phyloP scores from a whole-genome alignment of 1,140 invertebrate species.

The Drosophila bipectinata region DNA sequence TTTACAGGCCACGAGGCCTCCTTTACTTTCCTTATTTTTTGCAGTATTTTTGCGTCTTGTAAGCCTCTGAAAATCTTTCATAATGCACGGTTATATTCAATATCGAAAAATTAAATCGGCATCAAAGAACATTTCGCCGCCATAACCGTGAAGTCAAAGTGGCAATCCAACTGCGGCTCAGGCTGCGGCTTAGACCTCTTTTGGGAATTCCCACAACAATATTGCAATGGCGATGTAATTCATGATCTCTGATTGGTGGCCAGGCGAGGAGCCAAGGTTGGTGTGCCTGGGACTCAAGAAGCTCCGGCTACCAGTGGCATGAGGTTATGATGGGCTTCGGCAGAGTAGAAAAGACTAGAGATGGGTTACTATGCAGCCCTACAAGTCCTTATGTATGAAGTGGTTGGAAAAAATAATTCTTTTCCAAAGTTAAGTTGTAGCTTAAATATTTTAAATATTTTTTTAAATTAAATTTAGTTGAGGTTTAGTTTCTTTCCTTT shows the following conservation, averaged over 20 bases:
- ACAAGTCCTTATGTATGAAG: background rate
- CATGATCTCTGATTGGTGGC: constrained; percentile 81
- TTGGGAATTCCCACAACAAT: constrained; percentile 77
- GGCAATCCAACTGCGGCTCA: background rate
- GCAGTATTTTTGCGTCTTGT: constrained; percentile 7
- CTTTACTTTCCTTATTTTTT: constrained; percentile 1
- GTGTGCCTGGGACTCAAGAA: constrained; percentile 16
- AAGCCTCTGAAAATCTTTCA: constrained; percentile 21
- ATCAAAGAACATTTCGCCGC: constrained; percentile 78
- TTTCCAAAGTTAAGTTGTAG: background rate
- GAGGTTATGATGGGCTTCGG: background rate
- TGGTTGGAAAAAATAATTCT: background rate
- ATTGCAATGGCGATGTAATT: constrained; percentile 75
- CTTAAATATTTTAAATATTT: background rate
- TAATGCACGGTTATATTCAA: constrained; percentile 82
- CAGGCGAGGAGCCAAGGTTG: constrained; percentile 38
- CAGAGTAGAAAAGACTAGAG: constrained; percentile 13
- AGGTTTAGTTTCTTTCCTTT: background rate
- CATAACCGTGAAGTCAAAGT: constrained; percentile 18
- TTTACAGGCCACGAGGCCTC: constrained; percentile 6
- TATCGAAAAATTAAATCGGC: constrained; percentile 83
- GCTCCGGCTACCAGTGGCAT: constrained; percentile 20
- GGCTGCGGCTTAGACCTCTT: constrained; percentile 32
- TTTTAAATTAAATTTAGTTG: background rate
- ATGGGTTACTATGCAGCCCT: background rate